phyloP scores from a whole-genome alignment of 2,113 vertebrate species.

The Myrmophylax atrothorax region DNA sequence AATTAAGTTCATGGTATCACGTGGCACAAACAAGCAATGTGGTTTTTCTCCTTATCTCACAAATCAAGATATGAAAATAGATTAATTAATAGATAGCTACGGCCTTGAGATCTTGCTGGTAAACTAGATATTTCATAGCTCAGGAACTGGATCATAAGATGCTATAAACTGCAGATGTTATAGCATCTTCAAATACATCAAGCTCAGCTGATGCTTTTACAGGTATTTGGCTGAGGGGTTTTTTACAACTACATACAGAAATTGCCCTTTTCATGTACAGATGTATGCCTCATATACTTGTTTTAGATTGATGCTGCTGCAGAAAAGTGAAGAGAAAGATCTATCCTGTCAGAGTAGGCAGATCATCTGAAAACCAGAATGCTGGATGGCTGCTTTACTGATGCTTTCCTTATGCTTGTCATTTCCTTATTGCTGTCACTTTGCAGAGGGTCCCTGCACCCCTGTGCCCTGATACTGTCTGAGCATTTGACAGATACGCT shows the following conservation, averaged over 20 bases:
- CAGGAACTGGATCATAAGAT: not conserved
- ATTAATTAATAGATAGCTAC: not conserved
- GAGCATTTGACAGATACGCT: too few relatives aligned
- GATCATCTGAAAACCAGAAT: not conserved
- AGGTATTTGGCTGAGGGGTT: not conserved
- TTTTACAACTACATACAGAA: not conserved
- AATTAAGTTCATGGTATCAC: constrained; percentile 11
- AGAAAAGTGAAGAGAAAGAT: not conserved
- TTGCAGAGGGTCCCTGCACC: too few relatives aligned
- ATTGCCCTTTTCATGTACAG: not conserved
- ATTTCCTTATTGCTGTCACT: not conserved
- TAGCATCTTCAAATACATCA: not conserved
- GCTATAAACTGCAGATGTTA: not conserved
- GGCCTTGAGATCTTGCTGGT: not conserved
- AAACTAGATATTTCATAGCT: not conserved
- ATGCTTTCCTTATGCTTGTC: not conserved
- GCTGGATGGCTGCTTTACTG: not conserved
- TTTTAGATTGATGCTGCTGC: not conserved
- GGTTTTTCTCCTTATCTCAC: not conserved
- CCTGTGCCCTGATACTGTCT: too few relatives aligned
- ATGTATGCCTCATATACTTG: not conserved
- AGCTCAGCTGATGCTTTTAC: not conserved
- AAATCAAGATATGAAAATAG: constrained; percentile 11
- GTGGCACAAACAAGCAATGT: not conserved
- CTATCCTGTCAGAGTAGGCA: not conserved